A percentile compares a stretch with the other conserved stretches of the same genome.
phyloP scores from a whole-genome alignment of 92 coral and sea anemone species.

The Paragorgia papillata region DNA sequence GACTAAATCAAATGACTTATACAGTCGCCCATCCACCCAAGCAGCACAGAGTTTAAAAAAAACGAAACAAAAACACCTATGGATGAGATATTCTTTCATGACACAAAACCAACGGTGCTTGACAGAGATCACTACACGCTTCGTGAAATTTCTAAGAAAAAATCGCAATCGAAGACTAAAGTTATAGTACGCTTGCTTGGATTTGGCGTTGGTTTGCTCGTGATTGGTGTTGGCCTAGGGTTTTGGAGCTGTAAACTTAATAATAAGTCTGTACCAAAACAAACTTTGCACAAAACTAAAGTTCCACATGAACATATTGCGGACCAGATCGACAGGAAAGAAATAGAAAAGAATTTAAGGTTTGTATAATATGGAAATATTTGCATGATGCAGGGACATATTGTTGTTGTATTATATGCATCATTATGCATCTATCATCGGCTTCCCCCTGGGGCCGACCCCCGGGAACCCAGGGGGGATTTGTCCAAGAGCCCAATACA shows the following conservation, averaged over 20 bases:
- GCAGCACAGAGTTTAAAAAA: no score
- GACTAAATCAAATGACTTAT: no score
- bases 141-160: background rate
- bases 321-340: background rate
- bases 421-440: no score
- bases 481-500: no score
- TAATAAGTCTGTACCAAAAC: background rate
- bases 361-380: no score
- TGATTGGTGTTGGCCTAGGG: constrained; percentile 4
- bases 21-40: no score
- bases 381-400: no score
- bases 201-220: background rate
- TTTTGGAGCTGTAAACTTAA: constrained; percentile 14
- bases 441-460: no score
- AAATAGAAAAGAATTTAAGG: constrained; percentile 20
- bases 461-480: no score
- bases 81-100: constrained; percentile 19
- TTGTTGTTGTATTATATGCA: no score
- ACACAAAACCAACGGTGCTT: background rate
- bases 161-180: background rate
- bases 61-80: background rate
- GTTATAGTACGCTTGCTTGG: background rate
- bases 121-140: background rate
- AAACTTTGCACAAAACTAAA: background rate
- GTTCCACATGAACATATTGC: constrained; percentile 14